Evolutionary conservation across 2,888 invertebrate genomes (phyloP).

Genomic region (Junonia oenone): DNA sequence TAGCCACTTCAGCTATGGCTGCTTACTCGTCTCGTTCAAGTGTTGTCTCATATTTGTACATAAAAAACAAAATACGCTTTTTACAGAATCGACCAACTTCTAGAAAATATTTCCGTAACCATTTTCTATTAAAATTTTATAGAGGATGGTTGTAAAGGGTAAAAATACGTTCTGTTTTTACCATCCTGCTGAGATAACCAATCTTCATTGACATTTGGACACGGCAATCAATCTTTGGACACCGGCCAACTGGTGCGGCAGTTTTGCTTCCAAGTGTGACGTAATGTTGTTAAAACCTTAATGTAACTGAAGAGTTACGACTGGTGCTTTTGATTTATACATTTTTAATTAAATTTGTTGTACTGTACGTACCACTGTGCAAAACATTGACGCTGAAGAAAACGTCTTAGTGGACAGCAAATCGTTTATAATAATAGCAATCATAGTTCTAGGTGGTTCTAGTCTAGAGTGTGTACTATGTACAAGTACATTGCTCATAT

Average conservation of each 20-base stretch:
- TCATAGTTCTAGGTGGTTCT: no score
- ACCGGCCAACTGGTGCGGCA: slow-evolving; percentile 40
- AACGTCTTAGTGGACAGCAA: no score
- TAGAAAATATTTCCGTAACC: background rate
- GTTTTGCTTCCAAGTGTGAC: slow-evolving; percentile 25
- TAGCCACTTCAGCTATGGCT: no score
- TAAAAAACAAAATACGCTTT: background rate
- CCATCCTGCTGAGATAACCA: slow-evolving; percentile 29
- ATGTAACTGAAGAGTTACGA: background rate
- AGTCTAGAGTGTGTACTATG: no score
- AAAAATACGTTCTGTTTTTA: slow-evolving; percentile 10
- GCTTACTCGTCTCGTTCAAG: no score
- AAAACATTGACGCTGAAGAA: background rate
- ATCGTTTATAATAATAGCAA: no score
- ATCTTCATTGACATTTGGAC: slow-evolving; percentile 57
- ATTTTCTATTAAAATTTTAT: slow-evolving; percentile 8
- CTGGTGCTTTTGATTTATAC: background rate
- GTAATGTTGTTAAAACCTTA: slow-evolving; percentile 15
- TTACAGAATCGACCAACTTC: background rate
- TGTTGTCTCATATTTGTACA: no score
- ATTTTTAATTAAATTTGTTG: background rate
- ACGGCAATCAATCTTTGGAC: slow-evolving; percentile 57
- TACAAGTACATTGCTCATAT: no score
- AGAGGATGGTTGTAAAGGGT: slow-evolving; percentile 8
- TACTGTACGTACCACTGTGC: background rate